Evolutionary conservation across 2,888 invertebrate genomes (phyloP), one percentile per base, ranked within the genome.

Genomic region (Dysmachus trigonus): DNA sequence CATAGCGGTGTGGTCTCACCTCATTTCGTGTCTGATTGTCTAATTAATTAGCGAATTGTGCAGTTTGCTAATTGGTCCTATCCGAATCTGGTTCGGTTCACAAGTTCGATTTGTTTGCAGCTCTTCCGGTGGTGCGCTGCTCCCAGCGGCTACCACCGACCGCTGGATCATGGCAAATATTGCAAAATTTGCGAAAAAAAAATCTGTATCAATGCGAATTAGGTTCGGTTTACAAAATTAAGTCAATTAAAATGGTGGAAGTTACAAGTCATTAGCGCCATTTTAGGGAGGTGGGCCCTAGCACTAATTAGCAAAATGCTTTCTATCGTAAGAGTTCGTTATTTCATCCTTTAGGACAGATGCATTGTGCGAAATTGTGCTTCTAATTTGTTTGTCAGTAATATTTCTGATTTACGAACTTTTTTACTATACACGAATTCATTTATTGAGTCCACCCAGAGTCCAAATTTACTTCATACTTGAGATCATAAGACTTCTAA

Each of bases 41-140:
- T 81, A 81, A 81, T 81, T 81, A 81, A 81, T 81, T 81, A 81
- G 62, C 81, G 62, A 33, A 81, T 81, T 62, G 81, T 81, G 81
- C 81, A 81, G 81, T 62, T 81, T 62, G 35, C 47, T 81, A 81
- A 81, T 81, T 81, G 81, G 62, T 51, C 53, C 62, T 62, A 81
- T 81, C 81, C 31, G 81, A 33, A 81, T 81, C 81, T 53, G 81
- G 33, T 13, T 18, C 53, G 33, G 33, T 81, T 81, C 53, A 35
- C 15, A 38, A 76, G 33, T 81, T 81, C 62, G 33, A 81, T 81
- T 81, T 81, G 62, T 62, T 53, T 81, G 31, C 27, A 62, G n/a
- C 62, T 62, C 27, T 22, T 35, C 8, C 27, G 27, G 10, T 18
- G 53, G 10, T 31, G 53, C 35, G 30, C 33, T 81, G 62, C 33